A percentile compares a stretch with the other conserved stretches of the same genome.
phyloP scores from a whole-genome alignment of 2,113 vertebrate species.

The Xiphorhynchus elegans region DNA sequence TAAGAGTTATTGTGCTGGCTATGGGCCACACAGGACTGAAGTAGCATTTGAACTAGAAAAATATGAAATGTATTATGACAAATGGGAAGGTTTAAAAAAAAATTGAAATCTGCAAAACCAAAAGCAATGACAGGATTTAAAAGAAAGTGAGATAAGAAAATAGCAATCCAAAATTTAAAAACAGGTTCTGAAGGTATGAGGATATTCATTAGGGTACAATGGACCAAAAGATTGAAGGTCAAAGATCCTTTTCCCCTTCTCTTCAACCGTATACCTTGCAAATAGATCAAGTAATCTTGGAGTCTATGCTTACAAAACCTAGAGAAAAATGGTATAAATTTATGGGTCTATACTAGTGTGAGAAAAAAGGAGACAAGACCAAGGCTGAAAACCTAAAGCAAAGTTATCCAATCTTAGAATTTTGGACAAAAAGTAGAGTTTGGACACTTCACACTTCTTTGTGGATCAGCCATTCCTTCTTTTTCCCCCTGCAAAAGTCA shows the following conservation, averaged over 20 bases:
- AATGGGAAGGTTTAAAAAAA: background rate
- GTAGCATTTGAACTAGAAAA: background rate
- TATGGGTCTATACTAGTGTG: fast-evolving
- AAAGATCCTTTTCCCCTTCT: background rate
- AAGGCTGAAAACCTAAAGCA: background rate
- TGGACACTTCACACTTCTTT: background rate
- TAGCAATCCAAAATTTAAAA: background rate
- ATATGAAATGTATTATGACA: background rate
- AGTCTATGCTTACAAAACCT: background rate
- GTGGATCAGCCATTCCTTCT: background rate
- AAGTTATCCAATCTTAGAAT: background rate
- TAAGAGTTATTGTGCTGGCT: background rate
- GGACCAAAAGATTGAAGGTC: background rate
- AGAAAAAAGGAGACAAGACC: background rate
- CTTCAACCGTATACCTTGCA: background rate
- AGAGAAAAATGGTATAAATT: background rate
- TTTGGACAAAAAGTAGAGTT: background rate
- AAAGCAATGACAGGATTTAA: background rate
- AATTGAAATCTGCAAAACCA: background rate
- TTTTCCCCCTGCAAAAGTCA: fast-evolving
- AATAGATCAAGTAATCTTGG: background rate
- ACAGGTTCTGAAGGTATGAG: fast-evolving
- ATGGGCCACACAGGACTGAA: background rate
- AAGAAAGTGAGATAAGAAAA: background rate
- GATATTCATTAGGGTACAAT: background rate